Conservation (phyloP, 1,140 invertebrate genomes). For the Polyergus mexicanus region DNA sequence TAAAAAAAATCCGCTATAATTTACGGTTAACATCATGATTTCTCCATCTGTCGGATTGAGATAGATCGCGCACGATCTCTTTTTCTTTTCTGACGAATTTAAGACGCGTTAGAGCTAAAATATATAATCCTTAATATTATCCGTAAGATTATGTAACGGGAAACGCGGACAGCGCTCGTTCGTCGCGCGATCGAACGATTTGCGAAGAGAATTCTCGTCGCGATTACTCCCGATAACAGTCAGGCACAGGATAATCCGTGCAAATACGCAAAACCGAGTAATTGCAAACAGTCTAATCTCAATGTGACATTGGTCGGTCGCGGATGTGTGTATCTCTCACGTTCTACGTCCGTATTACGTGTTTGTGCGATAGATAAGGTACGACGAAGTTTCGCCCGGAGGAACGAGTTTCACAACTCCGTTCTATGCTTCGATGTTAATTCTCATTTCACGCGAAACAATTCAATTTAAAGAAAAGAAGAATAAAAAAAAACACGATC, state of each 20-base stretch:
- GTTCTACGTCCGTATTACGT: conserved; percentile 43
- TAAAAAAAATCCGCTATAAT: conserved; percentile 49
- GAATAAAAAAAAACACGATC: background rate
- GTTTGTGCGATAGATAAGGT: conserved; percentile 71
- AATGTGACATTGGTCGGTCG: conserved; percentile 81
- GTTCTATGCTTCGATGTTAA: background rate
- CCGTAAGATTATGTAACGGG: conserved; percentile 46
- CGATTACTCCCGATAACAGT: conserved; percentile 65
- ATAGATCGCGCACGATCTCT: background rate
- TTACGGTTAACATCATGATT: conserved; percentile 17
- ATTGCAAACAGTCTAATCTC: conserved; percentile 82
- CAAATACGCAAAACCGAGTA: conserved; percentile 77
- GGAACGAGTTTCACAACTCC: conserved; percentile 45
- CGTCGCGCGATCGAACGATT: conserved; percentile 53
- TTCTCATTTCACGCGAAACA: conserved; percentile 28
- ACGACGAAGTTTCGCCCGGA: conserved; percentile 36
- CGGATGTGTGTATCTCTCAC: conserved; percentile 59
- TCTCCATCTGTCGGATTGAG: conserved; percentile 1
- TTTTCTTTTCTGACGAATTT: conserved; percentile 39
- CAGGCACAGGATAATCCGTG: conserved; percentile 76
- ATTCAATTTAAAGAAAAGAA: background rate
- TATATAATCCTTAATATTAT: conserved; percentile 1
- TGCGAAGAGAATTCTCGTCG: conserved; percentile 21
- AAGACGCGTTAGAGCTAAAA: too few species aligned
- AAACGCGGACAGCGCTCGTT: background rate